A percentile compares a stretch with the other conserved stretches of the same genome.
Conservation (phyloP, 2,888 invertebrate genomes). For the Xestia xanthographa region DNA sequence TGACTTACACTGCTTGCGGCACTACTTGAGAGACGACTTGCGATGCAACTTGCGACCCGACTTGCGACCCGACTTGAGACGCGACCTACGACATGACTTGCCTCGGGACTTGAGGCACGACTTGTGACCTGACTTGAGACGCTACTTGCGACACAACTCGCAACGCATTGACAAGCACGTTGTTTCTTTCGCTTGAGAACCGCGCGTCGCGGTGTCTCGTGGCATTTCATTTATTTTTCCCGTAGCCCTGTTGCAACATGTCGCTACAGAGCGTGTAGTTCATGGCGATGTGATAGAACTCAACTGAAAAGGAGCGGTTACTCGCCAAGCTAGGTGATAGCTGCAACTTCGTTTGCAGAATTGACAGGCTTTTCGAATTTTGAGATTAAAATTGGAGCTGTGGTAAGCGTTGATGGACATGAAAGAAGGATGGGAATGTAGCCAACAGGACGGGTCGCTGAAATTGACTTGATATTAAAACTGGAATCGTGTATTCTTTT, state of each 20-base stretch:
- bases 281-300: background rate
- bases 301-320: background rate
- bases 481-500: background rate
- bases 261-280: background rate
- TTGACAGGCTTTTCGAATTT: background rate
- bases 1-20: too few relatives aligned
- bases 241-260: background rate
- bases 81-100: background rate
- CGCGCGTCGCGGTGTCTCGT: background rate
- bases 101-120: too few relatives aligned
- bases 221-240: background rate
- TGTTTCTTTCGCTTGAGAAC: background rate
- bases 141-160: background rate
- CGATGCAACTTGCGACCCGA: too few relatives aligned
- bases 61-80: background rate
- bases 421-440: background rate
- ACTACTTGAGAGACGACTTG: background rate
- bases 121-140: background rate
- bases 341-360: background rate
- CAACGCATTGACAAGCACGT: background rate
- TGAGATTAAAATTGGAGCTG: background rate
- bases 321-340: background rate
- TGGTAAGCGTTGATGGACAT: background rate
- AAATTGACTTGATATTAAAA: background rate
- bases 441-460: background rate